A percentile compares a stretch with the other conserved stretches of the same genome.
phyloP scores from a whole-genome alignment of 2,797 vertebrate species.

The Notamacropus eugenii region DNA sequence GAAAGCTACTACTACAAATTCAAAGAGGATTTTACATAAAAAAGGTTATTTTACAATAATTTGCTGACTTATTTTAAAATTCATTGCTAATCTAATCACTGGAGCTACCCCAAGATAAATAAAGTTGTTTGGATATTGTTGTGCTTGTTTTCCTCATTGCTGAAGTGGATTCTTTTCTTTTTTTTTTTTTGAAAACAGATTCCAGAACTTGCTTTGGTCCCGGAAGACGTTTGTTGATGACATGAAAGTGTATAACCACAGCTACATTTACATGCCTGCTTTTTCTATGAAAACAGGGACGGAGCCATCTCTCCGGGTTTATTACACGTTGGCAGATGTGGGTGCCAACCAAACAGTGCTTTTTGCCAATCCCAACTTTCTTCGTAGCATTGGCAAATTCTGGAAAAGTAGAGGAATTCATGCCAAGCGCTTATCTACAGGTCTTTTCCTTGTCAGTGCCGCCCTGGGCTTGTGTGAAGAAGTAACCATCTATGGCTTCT shows the following conservation, averaged over 20 bases:
- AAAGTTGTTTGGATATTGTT: background rate
- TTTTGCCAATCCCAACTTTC: conserved; percentile 96
- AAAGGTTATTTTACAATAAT: background rate
- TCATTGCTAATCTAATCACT: background rate
- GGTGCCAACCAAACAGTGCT: conserved; percentile 93
- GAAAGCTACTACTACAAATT: conserved; percentile 32
- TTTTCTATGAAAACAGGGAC: conserved; percentile 97
- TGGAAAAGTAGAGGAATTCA: conserved; percentile 94
- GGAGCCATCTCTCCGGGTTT: conserved; percentile 92
- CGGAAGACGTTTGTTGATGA: conserved; percentile 94
- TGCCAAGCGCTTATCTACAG: conserved; percentile 94
- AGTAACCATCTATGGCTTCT: conserved; percentile 96
- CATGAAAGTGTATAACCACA: conserved; percentile 93
- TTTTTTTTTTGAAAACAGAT: conserved; percentile 84
- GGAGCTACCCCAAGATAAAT: background rate
- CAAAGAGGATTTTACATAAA: conserved; percentile 8
- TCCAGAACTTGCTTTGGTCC: conserved; percentile 97
- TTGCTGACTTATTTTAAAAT: background rate
- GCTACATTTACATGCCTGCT: conserved; percentile 98
- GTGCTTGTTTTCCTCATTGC: conserved; percentile 30
- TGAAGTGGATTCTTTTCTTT: conserved; percentile 51
- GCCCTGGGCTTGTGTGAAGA: conserved; percentile 96
- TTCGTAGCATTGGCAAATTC: conserved; percentile 93
- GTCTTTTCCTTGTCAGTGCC: conserved; percentile 95
- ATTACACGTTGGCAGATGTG: conserved; percentile 91